Conservation (phyloP, 2,797 vertebrate genomes). For the Eutrigla gurnardus region DNA sequence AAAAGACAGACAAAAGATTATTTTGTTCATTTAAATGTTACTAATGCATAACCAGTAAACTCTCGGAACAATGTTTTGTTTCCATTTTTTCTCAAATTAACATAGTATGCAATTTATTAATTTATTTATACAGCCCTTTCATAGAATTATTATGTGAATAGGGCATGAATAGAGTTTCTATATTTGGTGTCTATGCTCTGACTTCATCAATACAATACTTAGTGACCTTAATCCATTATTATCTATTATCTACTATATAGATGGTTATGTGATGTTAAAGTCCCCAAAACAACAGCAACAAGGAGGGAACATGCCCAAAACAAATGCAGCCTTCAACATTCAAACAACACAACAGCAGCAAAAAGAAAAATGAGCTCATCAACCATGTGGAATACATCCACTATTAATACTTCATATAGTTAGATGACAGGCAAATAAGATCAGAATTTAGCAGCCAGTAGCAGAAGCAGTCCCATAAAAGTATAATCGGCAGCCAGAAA, state of each 20-base stretch:
- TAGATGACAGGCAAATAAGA: background rate
- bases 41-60: conserved; percentile 4
- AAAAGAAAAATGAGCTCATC: background rate
- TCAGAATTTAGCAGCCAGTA: background rate
- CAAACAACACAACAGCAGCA: background rate
- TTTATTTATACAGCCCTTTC: background rate
- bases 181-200: background rate
- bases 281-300: background rate
- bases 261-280: background rate
- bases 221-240: background rate
- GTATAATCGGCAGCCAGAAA: background rate
- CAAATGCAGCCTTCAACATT: background rate
- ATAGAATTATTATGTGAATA: background rate
- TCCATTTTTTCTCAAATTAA: background rate
- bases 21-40: conserved; percentile 13
- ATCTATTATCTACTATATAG: no score
- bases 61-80: background rate
- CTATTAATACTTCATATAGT: background rate
- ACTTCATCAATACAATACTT: background rate
- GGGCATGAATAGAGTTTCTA: background rate
- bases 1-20: conserved; percentile 7
- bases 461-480: background rate
- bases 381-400: background rate
- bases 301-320: background rate
- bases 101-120: background rate